Base-by-base conservation (phyloP, 2,113 vertebrate genomes). In the Lota lota region DNA sequence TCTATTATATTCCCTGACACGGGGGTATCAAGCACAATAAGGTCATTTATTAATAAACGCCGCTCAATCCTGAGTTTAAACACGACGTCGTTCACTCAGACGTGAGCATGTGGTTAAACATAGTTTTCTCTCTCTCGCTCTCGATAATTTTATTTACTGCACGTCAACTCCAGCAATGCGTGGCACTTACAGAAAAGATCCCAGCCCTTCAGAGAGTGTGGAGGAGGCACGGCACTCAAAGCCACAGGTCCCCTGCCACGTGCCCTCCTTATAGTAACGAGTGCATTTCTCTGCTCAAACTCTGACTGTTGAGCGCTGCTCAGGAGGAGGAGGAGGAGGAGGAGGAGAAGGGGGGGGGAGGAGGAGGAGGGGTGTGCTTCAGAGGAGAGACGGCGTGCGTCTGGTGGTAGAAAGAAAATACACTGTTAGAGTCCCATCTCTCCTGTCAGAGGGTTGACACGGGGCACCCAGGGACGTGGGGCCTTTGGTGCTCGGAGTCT, bases 241-340 rank as follows among this genome's bases (percentile, higher is more conserved):
- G 84, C 87, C 76, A 83, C 56, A 64, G 89, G 87, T 90, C 89
- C 90, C 90, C 88, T 85, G 89, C 89, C 89, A 92, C 83, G 86
- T 90, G 90, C 88, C 89, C 90, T 92, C 90, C 87, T 92, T 92
- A 88, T 89, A 87, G 88, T 90, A 91, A 91, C 88, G 85, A 91
- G 88, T 75, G 87, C 88, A 89, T 90, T 88, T 82, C 88, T 90
- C 84, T 85, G 83, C 88, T 90, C 89, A 89, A 90, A 89, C 87
- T 88, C 86, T 88, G 90, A 89, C 87, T 90, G 86, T 80, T 84
- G 86, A 86, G 82, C 51, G 77, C 40, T 22, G 65, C 72, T 51
- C 66, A 63, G 80, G 76, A 79, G 77, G 81, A 70, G 79, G 53
- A 17, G 53, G 40, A 14, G 40, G 40, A 47, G 40, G 40, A 47